phyloP scores from a whole-genome alignment of 2,113 vertebrate species.

The Apeltes quadracus region DNA sequence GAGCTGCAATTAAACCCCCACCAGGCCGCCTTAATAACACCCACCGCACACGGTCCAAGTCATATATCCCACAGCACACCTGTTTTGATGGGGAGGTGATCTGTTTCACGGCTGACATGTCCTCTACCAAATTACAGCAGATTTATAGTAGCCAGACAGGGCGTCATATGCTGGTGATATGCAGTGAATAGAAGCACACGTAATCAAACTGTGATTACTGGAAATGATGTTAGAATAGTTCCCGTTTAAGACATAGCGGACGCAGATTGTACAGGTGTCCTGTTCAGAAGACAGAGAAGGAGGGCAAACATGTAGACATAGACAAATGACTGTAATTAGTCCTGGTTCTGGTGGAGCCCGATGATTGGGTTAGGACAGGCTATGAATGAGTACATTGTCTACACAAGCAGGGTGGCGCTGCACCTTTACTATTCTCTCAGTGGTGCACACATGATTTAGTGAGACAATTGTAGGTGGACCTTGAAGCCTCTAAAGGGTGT shows the following conservation, averaged over 20 bases:
- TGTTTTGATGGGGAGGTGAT: slow-evolving; percentile 49
- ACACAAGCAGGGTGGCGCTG: slow-evolving; percentile 20
- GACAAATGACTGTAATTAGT: slow-evolving; percentile 80
- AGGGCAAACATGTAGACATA: slow-evolving; percentile 42
- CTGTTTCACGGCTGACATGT: slow-evolving; percentile 14
- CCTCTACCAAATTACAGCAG: not conserved
- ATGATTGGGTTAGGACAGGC: slow-evolving; percentile 73
- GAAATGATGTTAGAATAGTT: not conserved
- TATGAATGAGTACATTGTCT: slow-evolving; percentile 71
- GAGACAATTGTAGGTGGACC: not conserved
- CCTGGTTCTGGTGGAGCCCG: slow-evolving; percentile 70
- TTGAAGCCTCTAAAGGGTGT: not conserved
- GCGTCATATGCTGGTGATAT: not conserved
- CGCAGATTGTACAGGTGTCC: slow-evolving; percentile 29
- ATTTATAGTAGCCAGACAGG: not conserved
- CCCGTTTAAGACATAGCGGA: not conserved
- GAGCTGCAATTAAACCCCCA: slow-evolving; percentile 74
- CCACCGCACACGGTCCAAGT: slow-evolving; percentile 22
- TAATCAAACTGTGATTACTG: not conserved
- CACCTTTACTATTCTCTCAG: slow-evolving; percentile 29
- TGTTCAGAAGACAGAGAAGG: slow-evolving; percentile 34
- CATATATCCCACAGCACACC: slow-evolving; percentile 53
- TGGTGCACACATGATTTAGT: not conserved
- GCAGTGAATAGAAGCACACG: not conserved
- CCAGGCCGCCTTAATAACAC: slow-evolving; percentile 55